Evolutionary conservation across 2,888 invertebrate genomes (phyloP), one percentile per base, ranked within the genome.

Genomic region (Stictocephala bisonia): DNA sequence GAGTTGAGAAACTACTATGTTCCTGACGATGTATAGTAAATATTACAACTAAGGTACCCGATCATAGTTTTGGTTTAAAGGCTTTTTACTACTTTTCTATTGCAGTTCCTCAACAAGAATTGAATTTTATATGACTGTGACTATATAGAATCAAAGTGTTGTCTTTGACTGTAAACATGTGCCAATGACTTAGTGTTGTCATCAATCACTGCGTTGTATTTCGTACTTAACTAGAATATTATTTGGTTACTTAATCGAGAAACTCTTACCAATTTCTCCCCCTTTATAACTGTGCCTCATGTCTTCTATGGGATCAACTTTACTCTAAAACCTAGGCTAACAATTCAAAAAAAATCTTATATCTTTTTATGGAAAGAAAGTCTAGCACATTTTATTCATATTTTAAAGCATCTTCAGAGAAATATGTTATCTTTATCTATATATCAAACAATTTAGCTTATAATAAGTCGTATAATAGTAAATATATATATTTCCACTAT

Each of bases 261-360:
- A 71, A n/a, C 58, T 40, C 70, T 70, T 53, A 41, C 50, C n/a
- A 2, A 15, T 29, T 71, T 53, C 29, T 29, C 15, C 40, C 44
- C 70, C 44, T 26, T 56, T 71, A 44, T 58, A 40, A 71, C 70
- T 71, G 70, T 71, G 70, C 70, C 70, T 71, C 70, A 29, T 58
- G 31, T 71, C 70, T 71, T 71, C 70, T 71, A 71, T 71, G 70
- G 70, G 70, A 71, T 71, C 70, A 71, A 71, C 70, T 71, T 70
- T 58, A 71, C 70, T 71, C 70, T 71, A 71, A 64, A 71, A 71
- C 58, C 70, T 71, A 71, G 70, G 70, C 70, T 58, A 58, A 70
- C 29, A 48, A n/a, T 60, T 60, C 35, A 31, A 35, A 15, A 64
- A 29, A 22, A 26, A 27, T 44, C 44, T 44, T 44, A 44, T 44